Percentiles rank a stretch among this genome's conserved stretches.
These are phyloP conservation scores for Apteryx owenii DNA, from an alignment of 2,113 vertebrate genomes.

Conservation along the genomic window DNA sequence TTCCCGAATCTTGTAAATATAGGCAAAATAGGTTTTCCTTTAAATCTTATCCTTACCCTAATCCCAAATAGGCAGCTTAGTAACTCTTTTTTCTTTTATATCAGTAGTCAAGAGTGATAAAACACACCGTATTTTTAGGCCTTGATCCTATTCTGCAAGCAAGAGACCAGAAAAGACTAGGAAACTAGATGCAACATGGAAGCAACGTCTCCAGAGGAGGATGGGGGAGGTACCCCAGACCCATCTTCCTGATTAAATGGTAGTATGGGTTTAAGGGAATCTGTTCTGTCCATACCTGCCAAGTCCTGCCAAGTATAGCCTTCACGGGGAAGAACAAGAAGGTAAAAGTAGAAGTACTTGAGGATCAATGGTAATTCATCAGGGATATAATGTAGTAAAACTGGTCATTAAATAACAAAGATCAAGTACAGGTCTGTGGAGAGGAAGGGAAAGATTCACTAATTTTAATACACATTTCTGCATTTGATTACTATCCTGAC, in stretches of 20 bases:
- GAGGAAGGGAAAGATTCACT: background rate
- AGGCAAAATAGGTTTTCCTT: background rate
- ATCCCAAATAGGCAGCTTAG: background rate
- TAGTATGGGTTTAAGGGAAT: background rate
- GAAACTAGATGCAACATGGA: background rate
- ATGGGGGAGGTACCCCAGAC: background rate
- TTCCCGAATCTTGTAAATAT: background rate
- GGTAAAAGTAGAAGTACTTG: background rate
- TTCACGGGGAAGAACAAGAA: background rate
- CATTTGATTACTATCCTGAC: background rate
- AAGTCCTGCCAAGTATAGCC: background rate
- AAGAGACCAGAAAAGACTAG: background rate
- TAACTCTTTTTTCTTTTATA: background rate
- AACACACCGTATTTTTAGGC: background rate
- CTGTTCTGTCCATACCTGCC: background rate
- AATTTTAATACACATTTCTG: background rate
- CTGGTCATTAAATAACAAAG: background rate
- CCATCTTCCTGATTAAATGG: rapidly evolving
- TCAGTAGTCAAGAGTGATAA: background rate
- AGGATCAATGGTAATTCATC: background rate
- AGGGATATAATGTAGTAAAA: background rate
- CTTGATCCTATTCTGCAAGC: background rate
- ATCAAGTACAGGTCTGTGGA: background rate
- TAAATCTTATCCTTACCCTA: background rate
- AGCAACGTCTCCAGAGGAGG: background rate